Conservation (phyloP, 1,140 invertebrate genomes). For the Atopsyche davidsoni region DNA sequence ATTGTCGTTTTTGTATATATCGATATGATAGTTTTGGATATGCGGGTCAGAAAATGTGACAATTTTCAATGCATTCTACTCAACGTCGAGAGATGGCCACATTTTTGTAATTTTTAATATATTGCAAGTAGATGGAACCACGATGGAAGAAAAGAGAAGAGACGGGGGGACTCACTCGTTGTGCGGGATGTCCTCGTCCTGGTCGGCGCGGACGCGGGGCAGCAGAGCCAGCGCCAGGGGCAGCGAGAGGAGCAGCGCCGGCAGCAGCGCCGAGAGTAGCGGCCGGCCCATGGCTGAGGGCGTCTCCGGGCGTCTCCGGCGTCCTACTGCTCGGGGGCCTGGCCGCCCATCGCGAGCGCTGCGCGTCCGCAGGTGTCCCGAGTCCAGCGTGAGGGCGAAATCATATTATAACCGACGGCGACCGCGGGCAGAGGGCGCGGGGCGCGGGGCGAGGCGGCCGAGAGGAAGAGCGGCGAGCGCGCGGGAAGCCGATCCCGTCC, state of each 20-base stretch:
- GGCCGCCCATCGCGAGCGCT: not conserved
- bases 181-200: slow-evolving; percentile 78
- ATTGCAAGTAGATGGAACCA: no score
- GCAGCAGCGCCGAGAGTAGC: slow-evolving; percentile 35
- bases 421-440: no score
- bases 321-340: not conserved
- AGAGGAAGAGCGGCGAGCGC: no score
- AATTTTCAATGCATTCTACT: no score
- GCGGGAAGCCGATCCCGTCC: no score
- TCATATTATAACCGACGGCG: no score
- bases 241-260: slow-evolving; percentile 24
- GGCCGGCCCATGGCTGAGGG: slow-evolving; percentile 36
- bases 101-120: not conserved
- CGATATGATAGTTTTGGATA: no score
- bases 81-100: not conserved
- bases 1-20: no score
- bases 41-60: no score
- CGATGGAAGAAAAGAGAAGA: slow-evolving; percentile 7
- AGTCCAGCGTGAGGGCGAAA: no score
- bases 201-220: slow-evolving; percentile 51
- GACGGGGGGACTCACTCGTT: slow-evolving; percentile 63
- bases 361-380: not conserved
- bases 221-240: slow-evolving; percentile 37
- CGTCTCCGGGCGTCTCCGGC: not conserved
- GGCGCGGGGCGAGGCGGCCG: no score